These are phyloP conservation scores for Antedon bifida DNA, from an alignment of 35 echinoderm and acorn worm genomes.

Conservation along the genomic window DNA sequence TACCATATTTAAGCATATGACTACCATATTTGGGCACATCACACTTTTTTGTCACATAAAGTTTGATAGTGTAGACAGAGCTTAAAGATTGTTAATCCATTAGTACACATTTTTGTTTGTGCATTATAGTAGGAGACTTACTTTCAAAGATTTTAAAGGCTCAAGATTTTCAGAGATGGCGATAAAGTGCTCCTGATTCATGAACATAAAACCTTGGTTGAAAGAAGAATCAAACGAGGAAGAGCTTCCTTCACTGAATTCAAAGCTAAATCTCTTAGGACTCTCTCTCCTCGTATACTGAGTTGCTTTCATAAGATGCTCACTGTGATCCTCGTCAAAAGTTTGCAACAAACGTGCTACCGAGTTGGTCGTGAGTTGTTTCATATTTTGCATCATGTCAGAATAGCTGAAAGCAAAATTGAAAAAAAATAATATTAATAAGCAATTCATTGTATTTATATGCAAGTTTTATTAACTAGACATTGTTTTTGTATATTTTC, in stretches of 20 bases:
- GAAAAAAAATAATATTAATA: neutral
- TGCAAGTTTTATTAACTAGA: neutral
- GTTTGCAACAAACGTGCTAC: conserved; percentile 47
- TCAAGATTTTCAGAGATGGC: conserved; percentile 63
- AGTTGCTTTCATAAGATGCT: neutral
- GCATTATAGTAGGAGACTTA: neutral
- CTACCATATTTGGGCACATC: too few species aligned
- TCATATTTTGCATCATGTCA: conserved; percentile 68
- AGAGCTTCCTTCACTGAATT: conserved; percentile 57
- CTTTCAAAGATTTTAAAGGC: conserved; percentile 40
- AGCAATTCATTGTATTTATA: too few species aligned
- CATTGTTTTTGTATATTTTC: too few species aligned
- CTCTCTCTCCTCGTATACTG: neutral
- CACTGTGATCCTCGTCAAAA: conserved; percentile 55
- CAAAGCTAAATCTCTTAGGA: conserved; percentile 18
- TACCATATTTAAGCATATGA: too few species aligned
- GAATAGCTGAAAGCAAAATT: conserved; percentile 28
- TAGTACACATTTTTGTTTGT: neutral
- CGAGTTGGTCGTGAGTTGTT: conserved; percentile 53
- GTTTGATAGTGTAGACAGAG: too few species aligned
- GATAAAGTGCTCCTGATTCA: conserved; percentile 81
- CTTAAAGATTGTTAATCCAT: neutral
- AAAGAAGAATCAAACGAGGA: conserved; percentile 91
- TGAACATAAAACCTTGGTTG: conserved; percentile 85
- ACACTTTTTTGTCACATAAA: too few species aligned